A percentile compares a stretch with the other conserved stretches of the same genome.
Conservation (phyloP, 64 coral and sea anemone genomes). For the Astreopora myriophthalma region DNA sequence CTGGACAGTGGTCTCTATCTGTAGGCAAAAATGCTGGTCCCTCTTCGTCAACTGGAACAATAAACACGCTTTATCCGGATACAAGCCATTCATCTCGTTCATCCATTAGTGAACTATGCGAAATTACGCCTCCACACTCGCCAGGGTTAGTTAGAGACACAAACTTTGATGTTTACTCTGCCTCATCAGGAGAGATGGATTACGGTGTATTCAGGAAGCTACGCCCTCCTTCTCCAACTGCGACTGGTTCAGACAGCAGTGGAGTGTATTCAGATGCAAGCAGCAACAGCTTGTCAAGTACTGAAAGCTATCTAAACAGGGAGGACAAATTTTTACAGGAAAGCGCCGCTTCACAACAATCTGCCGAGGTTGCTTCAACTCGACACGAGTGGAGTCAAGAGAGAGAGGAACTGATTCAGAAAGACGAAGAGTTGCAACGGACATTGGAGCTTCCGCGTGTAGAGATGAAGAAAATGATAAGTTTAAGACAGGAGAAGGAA, state of each 20-base stretch:
- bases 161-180: neutral
- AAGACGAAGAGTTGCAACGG: neutral
- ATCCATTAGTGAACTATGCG: neutral
- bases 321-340: neutral
- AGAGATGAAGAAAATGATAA: constrained; percentile 23
- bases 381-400: neutral
- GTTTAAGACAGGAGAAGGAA: constrained; percentile 33
- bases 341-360: neutral
- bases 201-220: neutral
- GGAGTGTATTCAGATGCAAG: neutral
- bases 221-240: neutral
- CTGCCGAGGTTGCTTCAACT: neutral
- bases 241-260: constrained; percentile 13
- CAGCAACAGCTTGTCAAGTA: neutral
- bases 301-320: neutral
- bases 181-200: neutral
- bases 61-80: neutral
- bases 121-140: neutral
- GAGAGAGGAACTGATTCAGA: neutral
- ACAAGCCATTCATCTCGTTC: neutral
- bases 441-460: neutral
- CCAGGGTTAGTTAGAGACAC: neutral
- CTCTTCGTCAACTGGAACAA: neutral
- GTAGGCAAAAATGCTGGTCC: neutral
- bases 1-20: neutral